These are phyloP conservation scores for Otus sunia DNA, from an alignment of 2,113 vertebrate species.

Conservation along the genomic window DNA sequence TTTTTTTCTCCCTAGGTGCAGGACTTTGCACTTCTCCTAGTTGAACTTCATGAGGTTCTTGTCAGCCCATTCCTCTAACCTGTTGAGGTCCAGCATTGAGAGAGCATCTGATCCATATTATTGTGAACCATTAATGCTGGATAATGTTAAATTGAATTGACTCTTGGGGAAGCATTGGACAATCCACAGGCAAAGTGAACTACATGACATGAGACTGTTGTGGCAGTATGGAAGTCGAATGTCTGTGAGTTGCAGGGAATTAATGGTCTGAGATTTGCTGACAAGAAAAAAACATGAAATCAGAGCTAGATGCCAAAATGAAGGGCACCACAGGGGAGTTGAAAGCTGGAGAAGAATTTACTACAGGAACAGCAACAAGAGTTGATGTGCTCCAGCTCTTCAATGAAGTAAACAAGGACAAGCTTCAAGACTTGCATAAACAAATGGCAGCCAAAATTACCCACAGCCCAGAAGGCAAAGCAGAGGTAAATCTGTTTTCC, in stretches of 20 bases:
- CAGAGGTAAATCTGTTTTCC: neutral
- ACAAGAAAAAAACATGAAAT: neutral
- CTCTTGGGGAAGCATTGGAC: neutral
- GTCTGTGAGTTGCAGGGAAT: neutral
- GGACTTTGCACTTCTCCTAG: neutral
- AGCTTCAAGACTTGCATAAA: neutral
- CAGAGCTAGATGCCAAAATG: neutral
- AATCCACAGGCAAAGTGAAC: neutral
- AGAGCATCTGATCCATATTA: neutral
- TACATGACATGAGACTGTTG: neutral
- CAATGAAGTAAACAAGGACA: neutral
- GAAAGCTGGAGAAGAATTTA: neutral
- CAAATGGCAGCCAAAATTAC: neutral
- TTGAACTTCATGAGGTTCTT: neutral
- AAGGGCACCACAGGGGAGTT: neutral
- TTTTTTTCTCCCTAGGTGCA: neutral
- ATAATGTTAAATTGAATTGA: neutral
- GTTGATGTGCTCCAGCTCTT: neutral
- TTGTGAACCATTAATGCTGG: neutral
- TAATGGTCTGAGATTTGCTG: neutral
- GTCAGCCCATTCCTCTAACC: neutral
- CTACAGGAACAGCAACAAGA: neutral
- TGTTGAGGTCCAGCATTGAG: neutral
- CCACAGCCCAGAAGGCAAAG: neutral
- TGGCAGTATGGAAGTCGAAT: neutral